phyloP scores from a whole-genome alignment of 2,113 vertebrate species.

The Herpailurus yagouaroundi region DNA sequence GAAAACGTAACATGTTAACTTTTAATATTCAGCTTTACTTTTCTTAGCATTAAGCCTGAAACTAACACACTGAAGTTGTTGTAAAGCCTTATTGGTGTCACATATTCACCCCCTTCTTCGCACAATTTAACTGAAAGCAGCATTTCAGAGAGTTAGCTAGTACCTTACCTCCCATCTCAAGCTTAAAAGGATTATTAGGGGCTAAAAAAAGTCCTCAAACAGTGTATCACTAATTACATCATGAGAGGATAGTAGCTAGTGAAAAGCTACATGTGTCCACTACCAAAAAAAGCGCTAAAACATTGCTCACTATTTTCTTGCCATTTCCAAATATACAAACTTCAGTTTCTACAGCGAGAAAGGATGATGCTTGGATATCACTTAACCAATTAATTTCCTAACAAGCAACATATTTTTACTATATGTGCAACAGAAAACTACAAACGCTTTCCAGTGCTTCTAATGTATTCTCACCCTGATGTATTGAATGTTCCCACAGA shows the following conservation, averaged over 20 bases:
- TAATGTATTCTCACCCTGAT: neutral
- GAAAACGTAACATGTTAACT: neutral
- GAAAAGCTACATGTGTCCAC: neutral
- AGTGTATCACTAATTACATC: neutral
- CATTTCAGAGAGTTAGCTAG: neutral
- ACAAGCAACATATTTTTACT: neutral
- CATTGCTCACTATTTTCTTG: neutral
- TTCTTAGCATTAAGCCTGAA: slow-evolving; percentile 46
- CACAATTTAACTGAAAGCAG: neutral
- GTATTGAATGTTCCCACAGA: neutral
- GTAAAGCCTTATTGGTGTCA: neutral
- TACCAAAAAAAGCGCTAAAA: neutral
- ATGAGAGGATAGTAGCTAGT: neutral
- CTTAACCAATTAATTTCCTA: slow-evolving; percentile 27
- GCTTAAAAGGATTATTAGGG: neutral
- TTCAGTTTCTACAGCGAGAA: neutral
- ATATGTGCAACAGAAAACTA: neutral
- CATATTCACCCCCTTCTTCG: neutral
- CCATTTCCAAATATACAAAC: neutral
- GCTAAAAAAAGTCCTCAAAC: neutral
- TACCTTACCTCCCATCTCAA: neutral
- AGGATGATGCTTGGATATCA: neutral
- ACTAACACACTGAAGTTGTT: neutral
- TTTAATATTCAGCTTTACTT: slow-evolving; percentile 13
- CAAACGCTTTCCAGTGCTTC: neutral